Conservation (phyloP, 2,113 vertebrate genomes). For the Protobothrops mucrosquamatus region DNA sequence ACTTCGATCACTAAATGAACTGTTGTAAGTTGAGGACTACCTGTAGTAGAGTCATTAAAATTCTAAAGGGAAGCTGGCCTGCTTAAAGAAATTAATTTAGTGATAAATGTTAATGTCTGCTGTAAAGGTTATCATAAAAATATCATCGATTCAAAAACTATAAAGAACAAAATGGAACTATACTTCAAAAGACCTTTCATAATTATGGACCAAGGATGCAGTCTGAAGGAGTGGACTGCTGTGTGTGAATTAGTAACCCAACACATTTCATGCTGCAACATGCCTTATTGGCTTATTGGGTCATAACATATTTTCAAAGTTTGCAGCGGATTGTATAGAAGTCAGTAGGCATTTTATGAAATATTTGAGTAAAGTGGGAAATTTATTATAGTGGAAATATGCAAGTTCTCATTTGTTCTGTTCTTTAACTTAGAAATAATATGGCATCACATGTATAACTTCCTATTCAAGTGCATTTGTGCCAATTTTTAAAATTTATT, state of each 20-base stretch:
- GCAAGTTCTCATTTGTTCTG: background rate
- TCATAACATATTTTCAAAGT: background rate
- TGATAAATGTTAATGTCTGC: background rate
- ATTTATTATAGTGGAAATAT: background rate
- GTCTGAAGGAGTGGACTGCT: background rate
- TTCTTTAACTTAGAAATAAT: background rate
- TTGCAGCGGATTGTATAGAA: background rate
- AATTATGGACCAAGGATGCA: background rate
- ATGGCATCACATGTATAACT: background rate
- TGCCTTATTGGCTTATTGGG: background rate
- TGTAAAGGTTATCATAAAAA: background rate
- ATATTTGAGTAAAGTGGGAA: background rate
- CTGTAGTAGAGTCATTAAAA: background rate
- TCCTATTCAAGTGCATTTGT: background rate
- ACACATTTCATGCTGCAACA: slow-evolving; percentile 9
- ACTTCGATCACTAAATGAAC: background rate
- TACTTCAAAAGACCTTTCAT: background rate
- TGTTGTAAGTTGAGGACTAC: background rate
- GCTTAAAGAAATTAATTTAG: background rate
- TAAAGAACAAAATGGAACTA: slow-evolving; percentile 17
- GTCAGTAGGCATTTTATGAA: background rate
- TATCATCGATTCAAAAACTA: background rate
- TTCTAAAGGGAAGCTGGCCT: background rate
- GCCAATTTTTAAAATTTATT: background rate
- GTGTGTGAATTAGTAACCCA: slow-evolving; percentile 33